phyloP scores from a whole-genome alignment of 2,797 vertebrate species.

The Nyctibius grandis region DNA sequence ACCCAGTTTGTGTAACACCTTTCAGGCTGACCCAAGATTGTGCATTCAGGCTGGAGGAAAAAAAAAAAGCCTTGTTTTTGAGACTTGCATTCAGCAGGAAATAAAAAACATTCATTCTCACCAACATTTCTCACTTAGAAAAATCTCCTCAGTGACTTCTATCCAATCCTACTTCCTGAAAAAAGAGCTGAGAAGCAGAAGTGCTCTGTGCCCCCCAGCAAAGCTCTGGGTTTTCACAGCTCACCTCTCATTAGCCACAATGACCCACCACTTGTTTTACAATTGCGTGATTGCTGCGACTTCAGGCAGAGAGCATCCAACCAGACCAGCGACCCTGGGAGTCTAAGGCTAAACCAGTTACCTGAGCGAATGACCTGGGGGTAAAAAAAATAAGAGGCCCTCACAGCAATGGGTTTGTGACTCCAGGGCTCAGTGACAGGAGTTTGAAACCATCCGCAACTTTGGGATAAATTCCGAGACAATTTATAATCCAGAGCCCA shows the following conservation, averaged over 20 bases:
- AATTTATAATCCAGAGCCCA: background rate
- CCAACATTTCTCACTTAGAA: background rate
- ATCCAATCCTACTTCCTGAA: background rate
- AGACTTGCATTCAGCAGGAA: background rate
- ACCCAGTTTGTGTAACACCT: background rate
- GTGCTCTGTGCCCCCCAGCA: background rate
- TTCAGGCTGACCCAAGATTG: background rate
- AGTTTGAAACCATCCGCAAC: background rate
- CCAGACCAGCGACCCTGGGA: rapidly evolving
- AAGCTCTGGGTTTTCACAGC: background rate
- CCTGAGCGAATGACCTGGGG: background rate
- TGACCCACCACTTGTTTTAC: background rate
- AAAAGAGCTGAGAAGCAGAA: background rate
- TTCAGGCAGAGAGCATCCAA: background rate
- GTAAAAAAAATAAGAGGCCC: background rate
- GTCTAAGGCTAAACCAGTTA: background rate
- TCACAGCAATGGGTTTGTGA: background rate
- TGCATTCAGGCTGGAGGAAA: background rate
- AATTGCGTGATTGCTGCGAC: rapidly evolving
- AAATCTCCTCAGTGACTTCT: background rate
- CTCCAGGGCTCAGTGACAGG: background rate
- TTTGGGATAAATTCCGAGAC: background rate
- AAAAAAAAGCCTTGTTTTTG: background rate
- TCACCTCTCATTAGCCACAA: background rate
- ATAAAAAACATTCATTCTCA: background rate